Conservation (phyloP, 1,140 invertebrate genomes). For the Psix sp. region DNA sequence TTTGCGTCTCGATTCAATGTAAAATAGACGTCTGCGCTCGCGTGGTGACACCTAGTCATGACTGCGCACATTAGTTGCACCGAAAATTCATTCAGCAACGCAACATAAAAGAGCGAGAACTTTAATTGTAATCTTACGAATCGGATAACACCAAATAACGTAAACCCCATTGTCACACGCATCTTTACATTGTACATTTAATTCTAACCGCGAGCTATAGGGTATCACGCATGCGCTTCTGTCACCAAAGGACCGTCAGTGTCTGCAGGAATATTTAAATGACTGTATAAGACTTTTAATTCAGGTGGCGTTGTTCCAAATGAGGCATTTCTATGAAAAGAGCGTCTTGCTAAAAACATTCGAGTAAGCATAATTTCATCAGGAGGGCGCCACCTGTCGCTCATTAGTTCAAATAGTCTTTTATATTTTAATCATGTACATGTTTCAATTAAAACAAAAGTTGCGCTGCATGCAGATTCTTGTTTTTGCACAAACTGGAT, state of each 20-base stretch:
- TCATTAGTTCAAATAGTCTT: conserved; percentile 32
- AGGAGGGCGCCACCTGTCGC: conserved; percentile 18
- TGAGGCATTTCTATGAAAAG: no score
- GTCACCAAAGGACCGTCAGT: conserved; percentile 18
- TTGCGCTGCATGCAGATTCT: no score
- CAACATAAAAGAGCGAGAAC: conserved; percentile 1
- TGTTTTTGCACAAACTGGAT: no score
- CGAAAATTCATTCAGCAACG: no score
- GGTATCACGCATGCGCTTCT: not conserved
- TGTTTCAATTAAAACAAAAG: conserved; percentile 12
- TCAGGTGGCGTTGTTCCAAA: no score
- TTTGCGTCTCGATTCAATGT: not conserved
- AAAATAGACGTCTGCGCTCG: conserved; percentile 17
- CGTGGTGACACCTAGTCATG: conserved; percentile 44
- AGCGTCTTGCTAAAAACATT: no score
- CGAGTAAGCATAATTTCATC: not conserved
- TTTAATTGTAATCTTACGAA: conserved; percentile 32
- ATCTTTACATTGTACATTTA: conserved; percentile 34
- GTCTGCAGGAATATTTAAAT: conserved; percentile 5
- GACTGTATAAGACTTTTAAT: no score
- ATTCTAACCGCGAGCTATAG: conserved; percentile 6
- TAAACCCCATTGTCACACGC: conserved; percentile 7
- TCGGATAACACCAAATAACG: conserved; percentile 47
- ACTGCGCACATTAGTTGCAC: conserved; percentile 22
- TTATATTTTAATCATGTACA: conserved; percentile 14